Conservation (phyloP, 2,113 vertebrate genomes). For the Erpornis zantholeuca region DNA sequence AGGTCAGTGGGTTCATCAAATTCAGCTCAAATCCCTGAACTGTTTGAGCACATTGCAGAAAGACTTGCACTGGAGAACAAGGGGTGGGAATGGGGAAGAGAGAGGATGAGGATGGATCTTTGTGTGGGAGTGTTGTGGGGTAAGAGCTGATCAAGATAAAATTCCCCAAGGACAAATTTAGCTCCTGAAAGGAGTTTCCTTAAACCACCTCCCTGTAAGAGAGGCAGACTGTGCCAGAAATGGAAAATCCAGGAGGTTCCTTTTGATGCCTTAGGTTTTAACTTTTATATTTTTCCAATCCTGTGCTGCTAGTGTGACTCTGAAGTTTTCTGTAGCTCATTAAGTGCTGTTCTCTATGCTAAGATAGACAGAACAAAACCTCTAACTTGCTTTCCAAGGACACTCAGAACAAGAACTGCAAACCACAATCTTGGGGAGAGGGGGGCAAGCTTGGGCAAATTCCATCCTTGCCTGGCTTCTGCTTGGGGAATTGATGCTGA, state of each 20-base stretch:
- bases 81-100: neutral
- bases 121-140: neutral
- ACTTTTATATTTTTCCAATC: no score
- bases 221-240: rapidly evolving
- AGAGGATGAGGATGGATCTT: neutral
- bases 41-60: neutral
- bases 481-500: no score
- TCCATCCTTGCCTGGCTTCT: no score
- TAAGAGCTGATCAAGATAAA: neutral
- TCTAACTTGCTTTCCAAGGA: no score
- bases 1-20: rapidly evolving
- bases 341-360: no score
- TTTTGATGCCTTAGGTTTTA: no score
- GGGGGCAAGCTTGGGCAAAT: no score
- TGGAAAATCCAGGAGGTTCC: rapidly evolving
- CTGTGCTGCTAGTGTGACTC: no score
- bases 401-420: no score
- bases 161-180: neutral
- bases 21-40: neutral
- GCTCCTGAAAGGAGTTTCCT: neutral
- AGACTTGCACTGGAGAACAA: neutral
- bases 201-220: neutral
- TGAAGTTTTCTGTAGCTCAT: no score
- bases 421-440: no score
- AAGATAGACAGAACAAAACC: no score